Evolutionary conservation across 2,888 invertebrate species (phyloP).

Genomic region (Anthophora plumipes): DNA sequence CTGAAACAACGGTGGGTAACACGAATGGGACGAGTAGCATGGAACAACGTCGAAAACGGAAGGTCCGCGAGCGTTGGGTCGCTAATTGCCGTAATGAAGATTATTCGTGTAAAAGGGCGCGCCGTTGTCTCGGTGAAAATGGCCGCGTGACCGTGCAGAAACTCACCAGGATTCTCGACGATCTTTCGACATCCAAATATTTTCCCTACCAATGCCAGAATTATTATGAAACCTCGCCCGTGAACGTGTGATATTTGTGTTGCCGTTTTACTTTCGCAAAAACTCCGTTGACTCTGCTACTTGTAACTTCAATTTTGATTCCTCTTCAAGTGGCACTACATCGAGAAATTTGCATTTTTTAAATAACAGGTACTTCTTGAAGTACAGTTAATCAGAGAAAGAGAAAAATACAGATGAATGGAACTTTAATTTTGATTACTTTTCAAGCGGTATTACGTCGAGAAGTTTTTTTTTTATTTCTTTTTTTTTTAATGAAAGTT

Average conservation of each 20-base stretch:
- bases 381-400: not conserved
- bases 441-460: too few relatives aligned
- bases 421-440: too few relatives aligned
- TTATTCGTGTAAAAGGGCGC: constrained; percentile 42
- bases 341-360: not conserved
- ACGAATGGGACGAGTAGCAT: constrained; percentile 3
- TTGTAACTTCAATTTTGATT: not conserved
- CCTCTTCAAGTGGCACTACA: not conserved
- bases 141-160: constrained; percentile 5
- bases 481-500: too few relatives aligned
- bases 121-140: constrained; percentile 28
- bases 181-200: constrained; percentile 23
- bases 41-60: constrained; percentile 27
- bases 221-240: not conserved
- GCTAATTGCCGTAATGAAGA: constrained; percentile 58
- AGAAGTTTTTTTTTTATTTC: too few relatives aligned
- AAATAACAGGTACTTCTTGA: not conserved
- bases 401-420: not conserved
- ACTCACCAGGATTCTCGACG: not conserved
- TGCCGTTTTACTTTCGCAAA: not conserved
- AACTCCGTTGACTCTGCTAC: not conserved
- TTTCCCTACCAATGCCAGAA: not conserved
- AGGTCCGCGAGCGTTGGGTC: constrained; percentile 24
- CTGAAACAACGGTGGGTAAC: constrained; percentile 12
- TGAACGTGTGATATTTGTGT: not conserved